phyloP scores from a whole-genome alignment of 2,113 vertebrate genomes.

The Australoheros scitulus region DNA sequence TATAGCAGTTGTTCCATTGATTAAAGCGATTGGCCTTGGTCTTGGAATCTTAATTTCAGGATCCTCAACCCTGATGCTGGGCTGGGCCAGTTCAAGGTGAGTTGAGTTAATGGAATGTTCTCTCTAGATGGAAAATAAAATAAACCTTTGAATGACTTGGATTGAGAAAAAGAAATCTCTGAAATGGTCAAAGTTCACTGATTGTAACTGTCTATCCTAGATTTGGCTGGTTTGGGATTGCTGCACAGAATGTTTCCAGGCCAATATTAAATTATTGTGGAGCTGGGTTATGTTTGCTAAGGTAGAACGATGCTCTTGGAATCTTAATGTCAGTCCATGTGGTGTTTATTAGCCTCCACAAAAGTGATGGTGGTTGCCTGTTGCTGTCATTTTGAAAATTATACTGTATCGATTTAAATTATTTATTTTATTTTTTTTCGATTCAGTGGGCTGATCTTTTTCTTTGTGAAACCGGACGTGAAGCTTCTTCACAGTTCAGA shows the following conservation, averaged over 20 bases:
- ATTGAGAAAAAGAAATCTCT: background rate
- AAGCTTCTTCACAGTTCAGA: constrained; percentile 60
- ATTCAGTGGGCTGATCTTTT: constrained; percentile 88
- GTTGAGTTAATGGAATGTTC: background rate
- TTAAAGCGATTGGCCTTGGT: constrained; percentile 90
- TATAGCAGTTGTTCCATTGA: constrained; percentile 84
- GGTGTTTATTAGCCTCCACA: background rate
- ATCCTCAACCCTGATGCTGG: constrained; percentile 87
- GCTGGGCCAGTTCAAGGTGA: constrained; percentile 93
- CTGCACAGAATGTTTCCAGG: constrained; percentile 83
- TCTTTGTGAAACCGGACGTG: constrained; percentile 89
- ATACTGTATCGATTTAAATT: background rate
- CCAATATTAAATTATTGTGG: constrained; percentile 88
- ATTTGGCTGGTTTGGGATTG: constrained; percentile 92
- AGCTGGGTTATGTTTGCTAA: constrained; percentile 87
- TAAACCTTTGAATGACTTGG: background rate
- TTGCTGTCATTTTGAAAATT: background rate
- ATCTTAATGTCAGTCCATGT: background rate
- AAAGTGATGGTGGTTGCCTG: background rate
- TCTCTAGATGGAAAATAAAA: background rate
- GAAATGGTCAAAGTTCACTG: background rate
- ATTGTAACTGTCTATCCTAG: constrained; percentile 60
- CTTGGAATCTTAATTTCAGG: constrained; percentile 91
- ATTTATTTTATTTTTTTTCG: background rate
- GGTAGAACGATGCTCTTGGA: constrained; percentile 69